These are phyloP conservation scores for Epinotia brunnichana DNA, from an alignment of 2,888 invertebrate genomes.

Conservation along the genomic window DNA sequence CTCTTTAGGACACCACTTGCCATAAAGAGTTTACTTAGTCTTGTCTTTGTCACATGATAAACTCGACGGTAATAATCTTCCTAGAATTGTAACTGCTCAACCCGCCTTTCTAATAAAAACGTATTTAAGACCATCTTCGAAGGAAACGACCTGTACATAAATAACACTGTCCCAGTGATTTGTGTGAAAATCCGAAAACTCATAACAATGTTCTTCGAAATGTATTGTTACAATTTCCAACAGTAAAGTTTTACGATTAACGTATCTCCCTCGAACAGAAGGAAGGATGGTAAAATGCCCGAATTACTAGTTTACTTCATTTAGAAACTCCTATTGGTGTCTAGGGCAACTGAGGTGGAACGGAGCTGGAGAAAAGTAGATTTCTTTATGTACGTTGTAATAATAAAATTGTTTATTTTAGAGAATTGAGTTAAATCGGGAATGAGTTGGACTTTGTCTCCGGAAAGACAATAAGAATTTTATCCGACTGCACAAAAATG, in stretches of 20 bases:
- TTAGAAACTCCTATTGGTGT: constrained; percentile 19
- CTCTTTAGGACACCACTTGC: too few species aligned
- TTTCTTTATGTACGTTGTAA: constrained; percentile 42
- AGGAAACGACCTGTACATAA: neutral
- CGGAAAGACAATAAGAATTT: constrained; percentile 11
- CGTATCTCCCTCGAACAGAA: constrained; percentile 41
- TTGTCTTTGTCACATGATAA: neutral
- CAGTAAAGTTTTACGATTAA: constrained; percentile 43
- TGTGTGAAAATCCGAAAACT: constrained; percentile 43
- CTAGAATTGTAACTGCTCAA: neutral
- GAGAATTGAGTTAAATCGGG: constrained; percentile 40
- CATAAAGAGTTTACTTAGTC: too few species aligned
- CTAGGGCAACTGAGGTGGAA: constrained; percentile 10
- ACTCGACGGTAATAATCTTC: neutral
- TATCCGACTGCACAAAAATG: neutral
- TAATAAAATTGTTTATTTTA: constrained; percentile 45
- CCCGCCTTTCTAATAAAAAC: neutral
- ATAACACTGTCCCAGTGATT: constrained; percentile 34
- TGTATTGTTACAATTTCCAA: constrained; percentile 41
- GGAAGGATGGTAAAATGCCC: constrained; percentile 9
- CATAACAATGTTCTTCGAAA: constrained; percentile 39
- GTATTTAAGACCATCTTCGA: constrained; percentile 2
- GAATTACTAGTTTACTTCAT: neutral
- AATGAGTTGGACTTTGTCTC: constrained; percentile 24
- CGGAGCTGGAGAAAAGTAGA: constrained; percentile 37